phyloP scores from a whole-genome alignment of 1,140 invertebrate species.

The Mamestra configurata region DNA sequence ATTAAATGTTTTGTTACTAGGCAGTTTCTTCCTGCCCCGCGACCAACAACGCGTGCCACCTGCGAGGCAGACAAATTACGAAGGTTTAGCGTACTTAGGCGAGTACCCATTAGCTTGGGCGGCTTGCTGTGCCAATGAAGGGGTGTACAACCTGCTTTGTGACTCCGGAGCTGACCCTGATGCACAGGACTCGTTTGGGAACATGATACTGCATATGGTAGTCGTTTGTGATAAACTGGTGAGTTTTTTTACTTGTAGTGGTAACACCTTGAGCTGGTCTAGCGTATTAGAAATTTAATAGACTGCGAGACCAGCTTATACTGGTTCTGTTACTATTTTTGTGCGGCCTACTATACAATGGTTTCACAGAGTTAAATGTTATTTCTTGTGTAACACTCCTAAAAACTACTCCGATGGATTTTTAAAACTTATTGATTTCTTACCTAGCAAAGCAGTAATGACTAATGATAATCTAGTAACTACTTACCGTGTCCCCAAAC shows the following conservation, averaged over 20 bases:
- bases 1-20: conserved; percentile 70
- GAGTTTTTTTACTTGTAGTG: conserved; percentile 66
- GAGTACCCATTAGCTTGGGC: conserved; percentile 99
- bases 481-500: background rate
- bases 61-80: conserved; percentile 96
- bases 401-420: too few species aligned
- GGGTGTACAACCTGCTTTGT: conserved; percentile 98
- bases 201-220: conserved; percentile 99
- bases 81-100: conserved; percentile 97
- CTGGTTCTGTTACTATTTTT: too few species aligned
- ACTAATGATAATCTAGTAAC: too few species aligned
- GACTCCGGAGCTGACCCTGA: conserved; percentile 98
- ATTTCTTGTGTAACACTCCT: too few species aligned
- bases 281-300: too few species aligned
- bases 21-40: conserved; percentile 96
- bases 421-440: background rate
- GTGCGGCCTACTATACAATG: too few species aligned
- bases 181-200: conserved; percentile 96
- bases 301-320: too few species aligned
- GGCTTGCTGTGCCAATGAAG: conserved; percentile 98
- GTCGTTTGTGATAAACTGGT: conserved; percentile 98
- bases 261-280: too few species aligned
- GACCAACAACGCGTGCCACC: conserved; percentile 95
- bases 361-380: too few species aligned
- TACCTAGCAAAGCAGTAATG: background rate